phyloP scores from a whole-genome alignment of 2,888 invertebrate species.

The Entomobrya proxima region DNA sequence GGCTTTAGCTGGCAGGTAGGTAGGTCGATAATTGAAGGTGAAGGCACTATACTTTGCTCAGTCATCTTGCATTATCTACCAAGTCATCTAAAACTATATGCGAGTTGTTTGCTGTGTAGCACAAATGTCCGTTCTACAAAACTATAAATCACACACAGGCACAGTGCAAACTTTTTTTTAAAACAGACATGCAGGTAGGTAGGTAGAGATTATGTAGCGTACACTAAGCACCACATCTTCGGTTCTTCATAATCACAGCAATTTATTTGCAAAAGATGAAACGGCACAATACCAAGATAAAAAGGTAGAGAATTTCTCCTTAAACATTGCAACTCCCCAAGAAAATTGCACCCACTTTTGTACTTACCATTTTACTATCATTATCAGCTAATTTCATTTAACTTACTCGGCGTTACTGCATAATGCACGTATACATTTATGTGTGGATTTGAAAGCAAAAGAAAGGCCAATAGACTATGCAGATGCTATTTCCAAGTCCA shows the following conservation, averaged over 20 bases:
- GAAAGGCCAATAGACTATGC: too few species aligned
- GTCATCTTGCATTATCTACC: too few species aligned
- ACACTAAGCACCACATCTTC: background rate
- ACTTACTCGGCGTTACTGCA: background rate
- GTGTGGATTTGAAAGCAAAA: too few species aligned
- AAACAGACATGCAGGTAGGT: too few species aligned
- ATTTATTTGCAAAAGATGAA: conserved; percentile 1
- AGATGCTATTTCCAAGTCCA: too few species aligned
- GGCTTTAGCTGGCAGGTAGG: too few species aligned
- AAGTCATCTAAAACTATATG: too few species aligned
- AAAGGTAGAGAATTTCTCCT: background rate
- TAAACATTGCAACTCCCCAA: background rate
- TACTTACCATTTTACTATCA: background rate
- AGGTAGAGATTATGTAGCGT: too few species aligned
- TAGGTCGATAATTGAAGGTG: too few species aligned
- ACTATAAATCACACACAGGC: background rate
- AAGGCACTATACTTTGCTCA: too few species aligned
- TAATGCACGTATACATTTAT: background rate
- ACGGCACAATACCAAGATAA: background rate
- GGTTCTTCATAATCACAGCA: background rate
- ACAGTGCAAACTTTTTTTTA: background rate
- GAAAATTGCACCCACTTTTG: background rate
- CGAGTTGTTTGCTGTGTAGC: too few species aligned
- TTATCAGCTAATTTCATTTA: background rate
- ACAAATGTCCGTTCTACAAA: background rate